These are phyloP conservation scores for Pseudocheirus occidentalis DNA, from an alignment of 2,797 vertebrate genomes.

Conservation along the genomic window DNA sequence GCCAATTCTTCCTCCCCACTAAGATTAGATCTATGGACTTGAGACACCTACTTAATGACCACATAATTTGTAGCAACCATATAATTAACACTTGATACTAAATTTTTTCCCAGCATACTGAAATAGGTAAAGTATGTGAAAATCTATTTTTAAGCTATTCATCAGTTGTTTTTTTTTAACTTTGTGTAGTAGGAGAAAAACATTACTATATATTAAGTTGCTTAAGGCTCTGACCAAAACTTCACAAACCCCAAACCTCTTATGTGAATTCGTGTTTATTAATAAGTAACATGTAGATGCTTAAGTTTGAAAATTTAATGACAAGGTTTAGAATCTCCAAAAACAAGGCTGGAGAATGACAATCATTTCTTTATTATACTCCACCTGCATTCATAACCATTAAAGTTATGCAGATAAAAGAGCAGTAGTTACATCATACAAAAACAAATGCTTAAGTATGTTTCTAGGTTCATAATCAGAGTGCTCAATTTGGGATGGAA, in stretches of 20 bases:
- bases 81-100: background rate
- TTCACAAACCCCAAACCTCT: background rate
- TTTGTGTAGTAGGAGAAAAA: background rate
- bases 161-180: background rate
- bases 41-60: background rate
- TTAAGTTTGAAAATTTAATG: background rate
- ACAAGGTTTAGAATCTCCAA: background rate
- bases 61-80: background rate
- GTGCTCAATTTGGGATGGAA: constrained; percentile 52
- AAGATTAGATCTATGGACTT: background rate
- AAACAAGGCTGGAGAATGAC: background rate
- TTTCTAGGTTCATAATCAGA: constrained; percentile 42
- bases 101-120: background rate
- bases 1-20: background rate
- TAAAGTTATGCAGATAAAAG: background rate
- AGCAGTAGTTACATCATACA: constrained; percentile 10
- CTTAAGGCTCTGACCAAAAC: background rate
- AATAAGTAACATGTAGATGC: background rate
- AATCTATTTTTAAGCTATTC: background rate
- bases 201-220: background rate
- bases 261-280: background rate
- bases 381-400: background rate
- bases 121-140: background rate
- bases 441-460: constrained; percentile 30
- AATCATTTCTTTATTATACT: background rate